Evolutionary conservation across 2,888 invertebrate species (phyloP), one percentile per base, ranked within the genome.

Genomic region (Drosophila helvetica): DNA sequence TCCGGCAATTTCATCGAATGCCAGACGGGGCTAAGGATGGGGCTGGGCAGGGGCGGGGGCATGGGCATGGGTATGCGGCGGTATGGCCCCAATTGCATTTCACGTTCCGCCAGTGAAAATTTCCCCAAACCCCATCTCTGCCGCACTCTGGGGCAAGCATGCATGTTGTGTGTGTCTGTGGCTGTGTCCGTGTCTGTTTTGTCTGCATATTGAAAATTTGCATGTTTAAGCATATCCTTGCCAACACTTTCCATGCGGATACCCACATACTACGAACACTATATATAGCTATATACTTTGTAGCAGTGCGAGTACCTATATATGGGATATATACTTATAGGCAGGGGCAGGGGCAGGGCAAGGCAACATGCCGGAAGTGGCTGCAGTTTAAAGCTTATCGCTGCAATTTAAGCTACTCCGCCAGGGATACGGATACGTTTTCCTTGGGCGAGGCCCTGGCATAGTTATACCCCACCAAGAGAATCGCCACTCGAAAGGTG

Each of bases 141-240:
- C 65, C 15, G 15, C 46, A 50, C 33, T 75, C 84, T 68, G 72
- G 78, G 77, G 79, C 78, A 79, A 77, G 81, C 77, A 85, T 85
- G 70, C 57, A 59, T 66, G 56, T 61, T 62, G 60, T 43, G 62
- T 33, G 30, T 47, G 68, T 73, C 56, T 45, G 27, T 43, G 0
- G 2, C 22, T 22, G 22, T 22, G 4, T 22, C 4, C 53, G 54
- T 79, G 74, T 79, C 68, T 77, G 77, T 78, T 80, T 79, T 84
- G 88, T 84, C 77, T 79, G 88, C 86, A 89, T 89, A 90, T 90
- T 91, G 89, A 90, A 90, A 89, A 90, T 89, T 90, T 90, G 89
- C 90, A 90, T 90, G 91, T 88, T 89, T 81, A 84, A 89, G 90
- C 90, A 90, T 89, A 86, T 89, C 85, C 86, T 81, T 83, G 79